phyloP scores from a whole-genome alignment of 2,797 vertebrate species.

The Muscicapa comitata region DNA sequence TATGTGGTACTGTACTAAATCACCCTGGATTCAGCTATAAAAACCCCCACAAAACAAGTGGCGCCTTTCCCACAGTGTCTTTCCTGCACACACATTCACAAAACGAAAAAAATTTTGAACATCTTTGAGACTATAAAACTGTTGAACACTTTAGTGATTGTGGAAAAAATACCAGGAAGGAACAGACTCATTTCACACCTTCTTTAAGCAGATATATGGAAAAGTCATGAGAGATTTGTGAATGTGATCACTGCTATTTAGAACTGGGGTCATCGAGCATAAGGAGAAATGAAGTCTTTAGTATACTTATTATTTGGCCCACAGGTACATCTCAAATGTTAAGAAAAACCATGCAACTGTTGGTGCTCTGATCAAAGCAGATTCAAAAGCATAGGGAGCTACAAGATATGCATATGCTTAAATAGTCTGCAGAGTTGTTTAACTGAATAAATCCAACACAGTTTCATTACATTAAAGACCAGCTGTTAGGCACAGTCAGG shows the following conservation, averaged over 20 bases:
- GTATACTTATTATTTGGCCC: neutral
- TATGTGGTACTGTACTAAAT: neutral
- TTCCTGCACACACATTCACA: neutral
- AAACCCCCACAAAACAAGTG: neutral
- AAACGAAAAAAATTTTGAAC: neutral
- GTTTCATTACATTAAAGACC: slow-evolving; percentile 41
- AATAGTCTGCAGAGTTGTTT: slow-evolving; percentile 48
- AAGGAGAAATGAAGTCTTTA: neutral
- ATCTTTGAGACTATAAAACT: neutral
- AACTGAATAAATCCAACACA: slow-evolving; percentile 33
- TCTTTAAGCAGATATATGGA: neutral
- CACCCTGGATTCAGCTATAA: neutral
- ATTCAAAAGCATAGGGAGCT: neutral
- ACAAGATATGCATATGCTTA: neutral
- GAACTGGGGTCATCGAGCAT: neutral
- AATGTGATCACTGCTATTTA: neutral
- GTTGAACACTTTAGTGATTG: neutral
- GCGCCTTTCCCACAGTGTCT: neutral
- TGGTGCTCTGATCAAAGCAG: neutral
- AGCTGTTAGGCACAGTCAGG: slow-evolving; percentile 54
- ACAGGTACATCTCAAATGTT: neutral
- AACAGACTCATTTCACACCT: neutral
- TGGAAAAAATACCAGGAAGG: neutral
- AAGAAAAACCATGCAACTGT: neutral
- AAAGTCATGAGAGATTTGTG: neutral